Evolutionary conservation across 1,140 invertebrate genomes (phyloP), one percentile per base, ranked within the genome.

Genomic region (Drosophila yakuba): DNA sequence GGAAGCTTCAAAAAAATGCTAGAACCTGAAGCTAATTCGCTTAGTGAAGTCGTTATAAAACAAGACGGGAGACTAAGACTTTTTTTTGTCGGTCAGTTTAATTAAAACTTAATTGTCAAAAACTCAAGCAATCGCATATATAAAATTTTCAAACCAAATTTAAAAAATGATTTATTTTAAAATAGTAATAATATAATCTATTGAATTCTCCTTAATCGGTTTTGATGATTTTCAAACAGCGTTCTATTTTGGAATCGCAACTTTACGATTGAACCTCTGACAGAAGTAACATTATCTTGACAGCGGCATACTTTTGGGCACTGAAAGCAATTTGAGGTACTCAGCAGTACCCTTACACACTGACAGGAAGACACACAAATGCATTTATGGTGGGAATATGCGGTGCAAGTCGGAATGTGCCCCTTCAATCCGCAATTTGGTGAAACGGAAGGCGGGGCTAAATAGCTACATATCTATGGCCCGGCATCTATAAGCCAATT

Each of bases 351-450:
- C 61, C 11, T 36, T 17, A 41, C 43, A 36, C 17, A 7, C 50
- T 17, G 51, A 47, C 38, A 77, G 55, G 71, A 57, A 28, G 45
- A 25, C 43, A 47, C 23, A 47, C 48, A 48, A 52, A 52, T 36
- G 50, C 61, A 78, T 82, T 78, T 82, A 68, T 32, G 43, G n/a
- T 28, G 63, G n/a, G 48, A 51, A 82, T 88, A 82, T 85, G 83
- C 83, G 54, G 51, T 88, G 83, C 83, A 88, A 79, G 82, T 82
- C 56, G 58, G 58, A 7, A 71, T 71, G 69, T 71, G 66, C 78
- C 82, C 82, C 82, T 86, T 88, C 74, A 88, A 88, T 86, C 85
- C 61, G 66, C 82, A 76, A 72, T 88, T 76, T 64, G 66, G 55
- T 44, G 23, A 52, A 52, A 75, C 60, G 73, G 62, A 67, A 77